Conservation (phyloP, 1,140 invertebrate species). For the Tetraneura akinire region DNA sequence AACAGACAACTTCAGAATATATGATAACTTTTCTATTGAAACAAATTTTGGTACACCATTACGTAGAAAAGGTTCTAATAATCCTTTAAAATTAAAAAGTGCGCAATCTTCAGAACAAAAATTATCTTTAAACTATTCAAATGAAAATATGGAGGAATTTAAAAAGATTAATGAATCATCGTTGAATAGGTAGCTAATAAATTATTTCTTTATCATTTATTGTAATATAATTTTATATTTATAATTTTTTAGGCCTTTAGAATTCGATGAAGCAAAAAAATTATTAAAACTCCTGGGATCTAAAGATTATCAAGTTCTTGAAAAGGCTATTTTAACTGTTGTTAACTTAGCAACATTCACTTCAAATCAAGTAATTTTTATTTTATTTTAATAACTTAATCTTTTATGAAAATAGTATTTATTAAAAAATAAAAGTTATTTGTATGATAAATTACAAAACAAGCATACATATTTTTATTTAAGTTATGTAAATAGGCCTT, state of each 20-base stretch:
- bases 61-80: conserved; percentile 57
- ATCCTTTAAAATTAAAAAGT: conserved; percentile 56
- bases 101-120: conserved; percentile 58
- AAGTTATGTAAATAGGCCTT: too few relatives aligned
- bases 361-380: conserved; percentile 59
- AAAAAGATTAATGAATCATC: conserved; percentile 57
- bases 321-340: conserved; percentile 62
- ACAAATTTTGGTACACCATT: conserved; percentile 57
- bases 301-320: conserved; percentile 61
- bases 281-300: conserved; percentile 62
- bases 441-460: too few relatives aligned
- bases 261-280: conserved; percentile 61
- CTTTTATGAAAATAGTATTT: too few relatives aligned
- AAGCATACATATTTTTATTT: too few relatives aligned
- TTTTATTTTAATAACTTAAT: too few relatives aligned
- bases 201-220: background rate
- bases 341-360: conserved; percentile 65
- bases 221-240: background rate
- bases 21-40: conserved; percentile 53
- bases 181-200: conserved; percentile 41
- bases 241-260: conserved; percentile 37
- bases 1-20: conserved; percentile 60
- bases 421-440: too few relatives aligned
- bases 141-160: conserved; percentile 61
- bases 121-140: conserved; percentile 62